These are phyloP conservation scores for western clawed frog (Xenopus tropicalis) DNA, from an alignment of 2,113 vertebrate species.

Conservation along the genomic window DNA sequence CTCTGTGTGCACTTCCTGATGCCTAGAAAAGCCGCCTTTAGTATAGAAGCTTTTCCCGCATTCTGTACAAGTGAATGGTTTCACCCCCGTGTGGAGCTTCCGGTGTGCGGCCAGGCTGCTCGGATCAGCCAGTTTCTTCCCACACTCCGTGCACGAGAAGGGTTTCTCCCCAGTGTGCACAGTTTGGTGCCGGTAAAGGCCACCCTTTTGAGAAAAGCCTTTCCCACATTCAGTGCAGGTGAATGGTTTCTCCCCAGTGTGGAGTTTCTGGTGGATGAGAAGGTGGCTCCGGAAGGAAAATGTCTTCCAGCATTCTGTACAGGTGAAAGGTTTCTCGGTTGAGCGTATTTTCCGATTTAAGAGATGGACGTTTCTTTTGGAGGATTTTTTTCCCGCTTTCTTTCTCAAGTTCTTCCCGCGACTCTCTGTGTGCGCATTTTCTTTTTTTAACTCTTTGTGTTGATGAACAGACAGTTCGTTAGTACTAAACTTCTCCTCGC, in stretches of 20 bases:
- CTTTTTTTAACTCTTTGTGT: neutral
- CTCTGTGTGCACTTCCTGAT: no score
- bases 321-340: neutral
- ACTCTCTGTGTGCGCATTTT: no score
- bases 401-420: no score
- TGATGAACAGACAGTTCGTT: neutral
- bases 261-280: conserved; percentile 22
- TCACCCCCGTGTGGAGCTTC: conserved; percentile 16
- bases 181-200: conserved; percentile 12
- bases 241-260: conserved; percentile 46
- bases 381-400: conserved; percentile 6
- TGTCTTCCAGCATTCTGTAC: neutral
- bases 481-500: neutral
- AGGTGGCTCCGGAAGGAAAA: neutral
- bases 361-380: neutral
- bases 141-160: conserved; percentile 18
- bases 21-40: no score
- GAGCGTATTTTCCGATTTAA: neutral
- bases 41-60: no score
- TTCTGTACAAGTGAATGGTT: conserved; percentile 26
- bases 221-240: conserved; percentile 43
- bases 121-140: conserved; percentile 21
- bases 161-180: conserved; percentile 18
- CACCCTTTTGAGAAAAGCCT: conserved; percentile 24
- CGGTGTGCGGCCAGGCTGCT: conserved; percentile 27